Conservation (phyloP, 2,888 invertebrate species). For the Scrobipalpa costella region DNA sequence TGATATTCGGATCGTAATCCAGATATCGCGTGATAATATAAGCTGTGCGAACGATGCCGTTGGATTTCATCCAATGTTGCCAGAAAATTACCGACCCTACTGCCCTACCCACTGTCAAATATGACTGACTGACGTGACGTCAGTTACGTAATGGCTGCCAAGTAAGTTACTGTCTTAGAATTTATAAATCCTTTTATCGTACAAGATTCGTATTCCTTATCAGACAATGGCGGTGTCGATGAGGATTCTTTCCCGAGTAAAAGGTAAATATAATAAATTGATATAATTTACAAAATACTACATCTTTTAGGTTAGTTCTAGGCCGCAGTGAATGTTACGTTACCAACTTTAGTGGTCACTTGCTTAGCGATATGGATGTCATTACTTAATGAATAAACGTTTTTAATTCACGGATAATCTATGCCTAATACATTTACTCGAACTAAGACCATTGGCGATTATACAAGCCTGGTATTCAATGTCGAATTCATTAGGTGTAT, state of each 20-base stretch:
- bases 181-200: conserved; percentile 53
- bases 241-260: conserved; percentile 79
- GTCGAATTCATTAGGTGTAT: conserved; percentile 52
- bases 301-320: conserved; percentile 12
- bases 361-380: neutral
- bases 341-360: neutral
- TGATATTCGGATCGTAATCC: too few species aligned
- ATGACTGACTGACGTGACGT: neutral
- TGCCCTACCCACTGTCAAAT: neutral
- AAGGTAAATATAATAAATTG: conserved; percentile 65
- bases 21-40: too few species aligned
- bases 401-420: neutral
- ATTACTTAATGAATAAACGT: neutral
- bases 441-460: conserved; percentile 5
- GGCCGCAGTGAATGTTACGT: conserved; percentile 1
- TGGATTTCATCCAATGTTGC: too few species aligned
- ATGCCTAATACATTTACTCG: neutral
- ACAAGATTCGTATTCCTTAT: conserved; percentile 44
- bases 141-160: conserved; percentile 64
- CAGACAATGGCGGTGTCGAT: conserved; percentile 81
- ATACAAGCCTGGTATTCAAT: conserved; percentile 41
- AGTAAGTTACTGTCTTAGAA: conserved; percentile 57
- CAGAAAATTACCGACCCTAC: too few species aligned
- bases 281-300: neutral
- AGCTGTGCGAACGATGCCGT: too few species aligned